Percentiles rank a stretch among this genome's conserved stretches.
Evolutionary conservation across 2,113 vertebrate genomes (phyloP).

Genomic region (Aspidoscelis tigris): DNA sequence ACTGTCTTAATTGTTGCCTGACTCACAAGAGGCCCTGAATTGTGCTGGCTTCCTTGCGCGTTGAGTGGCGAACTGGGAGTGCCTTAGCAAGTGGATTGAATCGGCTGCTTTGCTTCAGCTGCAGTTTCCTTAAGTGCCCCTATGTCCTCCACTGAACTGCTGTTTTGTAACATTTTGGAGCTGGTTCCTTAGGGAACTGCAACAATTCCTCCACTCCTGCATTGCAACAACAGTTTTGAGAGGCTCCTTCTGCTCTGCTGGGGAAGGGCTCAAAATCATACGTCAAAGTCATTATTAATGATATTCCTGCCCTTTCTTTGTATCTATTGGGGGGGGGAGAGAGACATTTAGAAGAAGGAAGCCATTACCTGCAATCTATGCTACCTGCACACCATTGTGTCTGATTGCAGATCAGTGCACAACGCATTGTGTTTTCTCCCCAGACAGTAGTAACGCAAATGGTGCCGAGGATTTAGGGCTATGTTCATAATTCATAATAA

Average conservation of each 20-base stretch:
- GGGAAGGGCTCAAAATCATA: background rate
- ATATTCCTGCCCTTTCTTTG: background rate
- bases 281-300: background rate
- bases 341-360: constrained; percentile 5
- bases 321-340: background rate
- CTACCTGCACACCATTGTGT: constrained; percentile 20
- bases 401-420: constrained; percentile 36
- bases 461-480: constrained; percentile 31
- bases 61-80: constrained; percentile 41
- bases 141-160: constrained; percentile 60
- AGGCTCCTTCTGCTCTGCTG: background rate
- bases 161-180: constrained; percentile 60
- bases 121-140: constrained; percentile 57
- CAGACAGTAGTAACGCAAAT: fast-evolving
- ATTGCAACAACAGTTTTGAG: background rate
- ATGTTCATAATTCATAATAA: constrained; percentile 39
- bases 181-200: constrained; percentile 42
- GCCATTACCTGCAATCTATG: background rate
- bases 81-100: constrained; percentile 56
- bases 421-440: background rate
- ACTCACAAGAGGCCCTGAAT: constrained; percentile 47
- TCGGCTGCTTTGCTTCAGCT: constrained; percentile 57
- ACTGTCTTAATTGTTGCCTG: constrained; percentile 39
- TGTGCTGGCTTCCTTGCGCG: constrained; percentile 39
- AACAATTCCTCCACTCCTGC: constrained; percentile 16